Base-by-base conservation (phyloP, 2,888 invertebrate species). In the Melikaiella ostensackeni region DNA sequence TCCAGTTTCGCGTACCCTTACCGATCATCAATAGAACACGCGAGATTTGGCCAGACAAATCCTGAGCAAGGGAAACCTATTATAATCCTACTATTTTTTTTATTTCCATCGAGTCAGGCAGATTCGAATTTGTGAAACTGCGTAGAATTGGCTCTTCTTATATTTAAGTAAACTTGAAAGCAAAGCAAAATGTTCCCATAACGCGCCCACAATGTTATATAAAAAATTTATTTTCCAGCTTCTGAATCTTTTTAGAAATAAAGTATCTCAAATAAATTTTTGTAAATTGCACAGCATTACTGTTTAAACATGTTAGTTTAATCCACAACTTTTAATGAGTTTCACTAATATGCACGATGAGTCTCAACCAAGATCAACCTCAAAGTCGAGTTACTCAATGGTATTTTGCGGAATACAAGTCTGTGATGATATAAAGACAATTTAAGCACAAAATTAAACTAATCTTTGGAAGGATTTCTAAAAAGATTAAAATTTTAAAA, bases 161-260 rank as follows among this genome's bases (percentile, higher is more conserved):
- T 4, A 27, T 59, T 27, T 27, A 59, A 59, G 24, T 59, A 13
- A 59, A 27, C 24, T 24, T 11, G 13, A 24, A 13, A 24, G 21
- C 27, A 27, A 59, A 24, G 16, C 4, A 13, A 59, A 59, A 59
- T 27, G 2, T 27, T 16, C 27, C 2, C 6, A 27, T 59, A 59
- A 27, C 59, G 59, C 59, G 27, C 59, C 59, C 24, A 27, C 59
- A 59, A 27, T 59, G 24, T 59, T 59, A 59, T 27, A 24, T 27
- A 21, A 21, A 55, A 50, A 21, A 21, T 11, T 21, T 55, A 21
- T 55, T 55, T 55, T 8, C n/a, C n/a, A 55, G 9, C 55, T 21
- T 7, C 9, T 55, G 21, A n/a, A 55, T 55, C 21, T 11, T 4
- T 55, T 55, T 21, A 55, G 2, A 8, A 21, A 55, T 21, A 55